Evolutionary conservation across 2,888 invertebrate species (phyloP).

Genomic region (Drosophila mimetica): DNA sequence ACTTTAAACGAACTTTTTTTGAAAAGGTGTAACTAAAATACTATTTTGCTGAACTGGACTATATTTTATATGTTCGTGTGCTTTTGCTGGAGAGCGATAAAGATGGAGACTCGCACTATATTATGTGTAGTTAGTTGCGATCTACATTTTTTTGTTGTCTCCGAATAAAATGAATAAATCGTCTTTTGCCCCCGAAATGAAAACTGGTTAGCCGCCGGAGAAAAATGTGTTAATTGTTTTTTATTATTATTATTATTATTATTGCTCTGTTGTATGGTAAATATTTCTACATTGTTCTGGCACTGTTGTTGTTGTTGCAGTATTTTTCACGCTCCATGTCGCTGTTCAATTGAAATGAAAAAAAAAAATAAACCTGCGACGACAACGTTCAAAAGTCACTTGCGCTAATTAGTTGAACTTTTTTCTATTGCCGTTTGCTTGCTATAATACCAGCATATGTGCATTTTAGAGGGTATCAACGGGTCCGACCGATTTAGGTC

Average conservation of each 20-base stretch:
- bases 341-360: conserved; percentile 16
- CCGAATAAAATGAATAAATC: conserved; percentile 29
- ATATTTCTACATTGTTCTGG: conserved; percentile 46
- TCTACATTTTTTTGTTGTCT: conserved; percentile 41
- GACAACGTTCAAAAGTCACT: conserved; percentile 70
- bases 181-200: conserved; percentile 13
- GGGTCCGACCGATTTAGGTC: conserved; percentile 18
- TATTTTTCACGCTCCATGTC: conserved; percentile 25
- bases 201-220: conserved; percentile 33
- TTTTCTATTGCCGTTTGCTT: conserved; percentile 32
- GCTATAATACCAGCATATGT: conserved; percentile 28
- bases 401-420: conserved; percentile 58
- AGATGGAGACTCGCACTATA: conserved; percentile 59
- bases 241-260: conserved; percentile 43
- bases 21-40: no score
- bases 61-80: conserved; percentile 20
- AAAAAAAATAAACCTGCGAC: conserved; percentile 21
- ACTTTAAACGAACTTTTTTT: no score
- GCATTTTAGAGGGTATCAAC: conserved; percentile 25
- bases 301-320: conserved; percentile 5
- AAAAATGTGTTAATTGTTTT: conserved; percentile 70
- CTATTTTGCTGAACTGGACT: neutral
- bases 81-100: conserved; percentile 28
- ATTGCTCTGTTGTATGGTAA: conserved; percentile 30
- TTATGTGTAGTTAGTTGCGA: conserved; percentile 58